Conservation (phyloP, 2,113 vertebrate genomes). For the Formicarius rufipectus region DNA sequence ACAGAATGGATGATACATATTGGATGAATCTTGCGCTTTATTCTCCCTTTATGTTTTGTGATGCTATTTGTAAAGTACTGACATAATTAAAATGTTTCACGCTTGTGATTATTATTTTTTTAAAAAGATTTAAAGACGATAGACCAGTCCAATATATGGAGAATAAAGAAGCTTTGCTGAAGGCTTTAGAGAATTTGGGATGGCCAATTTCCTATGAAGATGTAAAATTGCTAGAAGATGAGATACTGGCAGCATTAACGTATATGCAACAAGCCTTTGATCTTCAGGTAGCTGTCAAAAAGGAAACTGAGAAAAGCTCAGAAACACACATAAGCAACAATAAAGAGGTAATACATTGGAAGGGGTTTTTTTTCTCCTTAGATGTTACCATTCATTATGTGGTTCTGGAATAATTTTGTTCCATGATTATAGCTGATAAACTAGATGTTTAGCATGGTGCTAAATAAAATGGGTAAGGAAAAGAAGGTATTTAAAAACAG, state of each 20-base stretch:
- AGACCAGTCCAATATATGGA: constrained; percentile 75
- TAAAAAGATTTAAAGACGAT: constrained; percentile 69
- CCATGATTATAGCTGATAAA: background rate
- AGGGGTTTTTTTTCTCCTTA: background rate
- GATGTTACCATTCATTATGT: background rate
- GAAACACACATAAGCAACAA: background rate
- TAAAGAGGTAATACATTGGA: constrained; percentile 41
- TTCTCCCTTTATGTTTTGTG: background rate
- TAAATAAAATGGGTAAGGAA: background rate
- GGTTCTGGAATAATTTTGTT: background rate
- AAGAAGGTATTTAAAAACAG: background rate
- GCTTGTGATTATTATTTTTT: background rate
- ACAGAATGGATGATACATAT: background rate
- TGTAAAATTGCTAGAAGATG: constrained; percentile 76
- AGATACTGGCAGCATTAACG: constrained; percentile 72
- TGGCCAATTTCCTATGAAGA: constrained; percentile 80
- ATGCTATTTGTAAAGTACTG: background rate
- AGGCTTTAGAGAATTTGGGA: constrained; percentile 69
- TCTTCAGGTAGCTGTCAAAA: constrained; percentile 71
- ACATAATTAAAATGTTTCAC: background rate
- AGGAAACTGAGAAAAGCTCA: constrained; percentile 17
- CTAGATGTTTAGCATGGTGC: background rate
- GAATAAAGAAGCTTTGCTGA: constrained; percentile 71
- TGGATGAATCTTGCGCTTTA: background rate
- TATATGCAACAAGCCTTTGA: constrained; percentile 78